Conservation (phyloP, 2,888 invertebrate species). For the Allolobophora icterica region DNA sequence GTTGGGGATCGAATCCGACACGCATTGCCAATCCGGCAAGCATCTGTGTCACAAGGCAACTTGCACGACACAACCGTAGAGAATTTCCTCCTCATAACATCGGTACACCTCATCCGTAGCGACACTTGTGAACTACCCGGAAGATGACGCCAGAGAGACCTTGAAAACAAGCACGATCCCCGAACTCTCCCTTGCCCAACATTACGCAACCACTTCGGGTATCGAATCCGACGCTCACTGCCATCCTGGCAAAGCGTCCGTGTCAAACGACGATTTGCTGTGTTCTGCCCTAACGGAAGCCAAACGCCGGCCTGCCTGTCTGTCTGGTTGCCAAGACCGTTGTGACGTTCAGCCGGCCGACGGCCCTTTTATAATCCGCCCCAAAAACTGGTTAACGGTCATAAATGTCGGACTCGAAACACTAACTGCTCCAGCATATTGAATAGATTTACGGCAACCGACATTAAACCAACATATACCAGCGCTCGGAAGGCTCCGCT, state of each 20-base stretch:
- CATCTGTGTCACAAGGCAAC: not conserved
- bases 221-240: not conserved
- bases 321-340: not conserved
- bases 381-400: conserved; percentile 17
- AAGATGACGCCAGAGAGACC: not conserved
- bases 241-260: not conserved
- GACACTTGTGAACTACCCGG: not conserved
- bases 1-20: not conserved
- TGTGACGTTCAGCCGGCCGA: not conserved
- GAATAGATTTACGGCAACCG: conserved; percentile 10
- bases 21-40: not conserved
- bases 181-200: not conserved
- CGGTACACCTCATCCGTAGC: not conserved
- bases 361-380: conserved; percentile 3
- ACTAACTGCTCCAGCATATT: conserved; percentile 17
- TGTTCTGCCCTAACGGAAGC: not conserved
- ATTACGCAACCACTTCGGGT: not conserved
- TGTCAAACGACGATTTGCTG: not conserved
- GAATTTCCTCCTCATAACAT: not conserved
- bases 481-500: not conserved
- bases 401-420: conserved; percentile 17
- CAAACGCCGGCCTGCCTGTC: not conserved
- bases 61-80: no score
- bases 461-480: conserved; percentile 17
- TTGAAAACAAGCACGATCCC: no score